Base-by-base conservation (phyloP, 2,888 invertebrate genomes). In the Cheilosia scutellata region DNA sequence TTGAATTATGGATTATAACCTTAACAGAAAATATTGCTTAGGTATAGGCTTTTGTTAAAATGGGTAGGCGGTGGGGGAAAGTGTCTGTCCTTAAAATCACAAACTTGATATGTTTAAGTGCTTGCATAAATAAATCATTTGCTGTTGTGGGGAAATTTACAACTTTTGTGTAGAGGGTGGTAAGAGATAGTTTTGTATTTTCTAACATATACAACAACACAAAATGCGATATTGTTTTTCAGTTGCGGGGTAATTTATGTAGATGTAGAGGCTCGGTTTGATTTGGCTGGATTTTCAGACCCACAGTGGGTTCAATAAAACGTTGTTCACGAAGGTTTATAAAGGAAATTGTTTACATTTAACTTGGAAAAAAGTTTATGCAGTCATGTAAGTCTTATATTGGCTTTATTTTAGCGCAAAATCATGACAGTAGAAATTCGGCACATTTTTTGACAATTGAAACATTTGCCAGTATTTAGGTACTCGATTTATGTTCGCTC, bases 1-100 rank as follows among this genome's bases (percentile, higher is more conserved):
- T 79, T 58, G 58, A 72, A 72, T 72, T 72, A 72, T 72, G 78
- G 42, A 72, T 65, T 71, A 63, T 40, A 78, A 49, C 27, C 49
- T 37, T 13, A 49, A 44, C 55, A 47, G 47, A 31, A 33, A 57
- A 57, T 55, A 47, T 11, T 27, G 13, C 49, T 16, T 11, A 33
- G 63, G n/a, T n/a, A 42, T 55, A 29, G 74, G 57, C 49, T 57
- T 33, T 57, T 57, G 33, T 33, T 49, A 27, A n/a, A 58, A 47
- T n/a, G 5, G 40, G 29, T 55, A 57, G 37, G 2, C 40, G 5
- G 33, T 40, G 60, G 60, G 2, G 4, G 11, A 25, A 11, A 27
- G 33, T 37, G n/a, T 13, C n/a, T 13, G 42, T 3, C 16, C 4
- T 20, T n/a, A 51, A 68, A 33, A 58, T 66, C 11, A 40, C 49